Conservation (phyloP, 2,888 invertebrate genomes). For the Trichogramma dendrolimi region DNA sequence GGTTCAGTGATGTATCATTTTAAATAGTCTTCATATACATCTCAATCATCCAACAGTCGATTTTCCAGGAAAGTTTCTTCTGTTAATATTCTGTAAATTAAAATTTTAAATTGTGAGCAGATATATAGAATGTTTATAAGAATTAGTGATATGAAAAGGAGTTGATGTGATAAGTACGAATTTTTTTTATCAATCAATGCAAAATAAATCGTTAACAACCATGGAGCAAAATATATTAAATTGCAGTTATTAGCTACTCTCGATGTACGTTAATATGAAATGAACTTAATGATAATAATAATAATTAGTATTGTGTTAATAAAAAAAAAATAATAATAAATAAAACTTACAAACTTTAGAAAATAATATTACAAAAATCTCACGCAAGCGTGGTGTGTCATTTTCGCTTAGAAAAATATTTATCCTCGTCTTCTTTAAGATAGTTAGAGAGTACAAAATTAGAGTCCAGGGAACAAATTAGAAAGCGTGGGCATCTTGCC, state of each 20-base stretch:
- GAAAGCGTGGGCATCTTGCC: too few relatives aligned
- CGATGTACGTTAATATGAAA: not conserved
- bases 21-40: conserved; percentile 1
- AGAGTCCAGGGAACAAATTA: not conserved
- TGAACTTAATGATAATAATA: not conserved
- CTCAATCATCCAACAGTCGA: conserved; percentile 14
- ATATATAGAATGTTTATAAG: not conserved
- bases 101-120: not conserved
- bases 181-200: too few relatives aligned
- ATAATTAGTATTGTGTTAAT: not conserved
- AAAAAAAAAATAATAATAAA: not conserved
- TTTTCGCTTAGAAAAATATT: too few relatives aligned
- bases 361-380: not conserved
- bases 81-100: conserved; percentile 11
- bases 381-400: too few relatives aligned
- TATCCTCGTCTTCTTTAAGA: not conserved
- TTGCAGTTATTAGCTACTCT: not conserved
- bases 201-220: too few relatives aligned
- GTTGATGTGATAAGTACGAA: too few relatives aligned
- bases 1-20: not conserved
- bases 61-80: conserved; percentile 11
- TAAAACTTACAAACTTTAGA: not conserved
- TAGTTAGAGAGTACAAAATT: not conserved
- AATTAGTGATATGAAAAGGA: too few relatives aligned
- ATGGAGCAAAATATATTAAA: too few relatives aligned